Conservation (phyloP, 2,113 vertebrate species). For the Varanus komodoensis region DNA sequence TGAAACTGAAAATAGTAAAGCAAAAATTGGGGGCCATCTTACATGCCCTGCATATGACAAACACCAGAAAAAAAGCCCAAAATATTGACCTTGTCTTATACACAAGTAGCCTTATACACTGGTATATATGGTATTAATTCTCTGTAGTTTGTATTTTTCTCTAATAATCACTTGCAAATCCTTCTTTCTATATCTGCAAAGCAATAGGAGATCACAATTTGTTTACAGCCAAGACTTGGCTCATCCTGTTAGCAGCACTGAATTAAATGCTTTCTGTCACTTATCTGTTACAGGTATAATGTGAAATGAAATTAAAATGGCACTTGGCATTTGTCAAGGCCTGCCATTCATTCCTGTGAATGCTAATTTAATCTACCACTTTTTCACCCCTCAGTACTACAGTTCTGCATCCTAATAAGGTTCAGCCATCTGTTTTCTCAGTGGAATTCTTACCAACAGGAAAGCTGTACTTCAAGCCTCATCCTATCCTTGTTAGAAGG, state of each 20-base stretch:
- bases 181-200: conserved; percentile 30
- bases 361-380: conserved; percentile 74
- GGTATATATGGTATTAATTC: neutral
- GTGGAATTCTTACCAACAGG: conserved; percentile 57
- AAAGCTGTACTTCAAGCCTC: conserved; percentile 41
- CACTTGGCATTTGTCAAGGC: conserved; percentile 51
- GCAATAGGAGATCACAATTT: conserved; percentile 54
- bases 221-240: conserved; percentile 40
- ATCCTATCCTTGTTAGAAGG: conserved; percentile 44
- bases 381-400: conserved; percentile 61
- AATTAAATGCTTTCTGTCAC: conserved; percentile 66
- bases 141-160: fast-evolving
- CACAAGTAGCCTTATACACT: too few species aligned
- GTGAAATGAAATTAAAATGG: conserved; percentile 69
- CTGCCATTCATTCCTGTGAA: conserved; percentile 64
- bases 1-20: too few species aligned
- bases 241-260: conserved; percentile 43
- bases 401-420: conserved; percentile 68
- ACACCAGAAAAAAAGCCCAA: too few species aligned
- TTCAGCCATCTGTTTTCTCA: conserved; percentile 73
- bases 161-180: neutral
- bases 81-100: too few species aligned
- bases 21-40: too few species aligned
- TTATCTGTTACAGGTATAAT: conserved; percentile 64
- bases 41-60: too few species aligned